These are phyloP conservation scores for Dreissena rostriformis DNA, from an alignment of 1,140 invertebrate species.

Conservation along the genomic window DNA sequence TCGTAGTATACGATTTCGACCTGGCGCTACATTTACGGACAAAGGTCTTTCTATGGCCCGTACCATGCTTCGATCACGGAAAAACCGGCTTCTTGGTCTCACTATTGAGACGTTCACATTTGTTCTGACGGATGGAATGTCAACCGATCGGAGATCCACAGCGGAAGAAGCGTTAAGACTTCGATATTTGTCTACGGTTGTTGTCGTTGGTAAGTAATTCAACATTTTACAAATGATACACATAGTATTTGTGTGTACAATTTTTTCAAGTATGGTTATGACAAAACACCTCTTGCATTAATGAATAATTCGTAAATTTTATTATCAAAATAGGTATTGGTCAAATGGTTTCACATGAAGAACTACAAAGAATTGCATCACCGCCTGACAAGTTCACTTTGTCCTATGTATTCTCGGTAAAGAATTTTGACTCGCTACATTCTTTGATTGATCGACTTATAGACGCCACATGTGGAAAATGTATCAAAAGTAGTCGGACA, in stretches of 20 bases:
- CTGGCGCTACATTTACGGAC: conserved; percentile 20
- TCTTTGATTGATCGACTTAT: too few species aligned
- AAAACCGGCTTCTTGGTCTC: not conserved
- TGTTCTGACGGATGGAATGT: conserved; percentile 34
- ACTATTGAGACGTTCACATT: conserved; percentile 8
- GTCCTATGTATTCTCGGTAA: not conserved
- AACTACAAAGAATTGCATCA: too few species aligned
- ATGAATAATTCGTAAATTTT: too few species aligned
- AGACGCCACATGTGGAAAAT: too few species aligned
- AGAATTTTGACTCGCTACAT: conserved; percentile 30
- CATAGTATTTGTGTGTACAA: too few species aligned
- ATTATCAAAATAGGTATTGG: not conserved
- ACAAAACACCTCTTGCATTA: too few species aligned
- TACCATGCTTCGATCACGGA: not conserved
- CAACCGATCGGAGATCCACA: conserved; percentile 1
- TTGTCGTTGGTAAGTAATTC: conserved; percentile 11
- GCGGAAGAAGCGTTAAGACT: not conserved
- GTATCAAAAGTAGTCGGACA: too few species aligned
- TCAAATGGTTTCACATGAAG: too few species aligned
- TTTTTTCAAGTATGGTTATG: too few species aligned
- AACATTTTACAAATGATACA: not conserved
- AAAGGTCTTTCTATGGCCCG: conserved; percentile 1
- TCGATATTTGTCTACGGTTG: not conserved
- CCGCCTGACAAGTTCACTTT: too few species aligned
- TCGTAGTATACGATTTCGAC: conserved; percentile 10